Evolutionary conservation across 2,888 invertebrate species (phyloP), one percentile per base, ranked within the genome.

Genomic region (Syritta pipiens): DNA sequence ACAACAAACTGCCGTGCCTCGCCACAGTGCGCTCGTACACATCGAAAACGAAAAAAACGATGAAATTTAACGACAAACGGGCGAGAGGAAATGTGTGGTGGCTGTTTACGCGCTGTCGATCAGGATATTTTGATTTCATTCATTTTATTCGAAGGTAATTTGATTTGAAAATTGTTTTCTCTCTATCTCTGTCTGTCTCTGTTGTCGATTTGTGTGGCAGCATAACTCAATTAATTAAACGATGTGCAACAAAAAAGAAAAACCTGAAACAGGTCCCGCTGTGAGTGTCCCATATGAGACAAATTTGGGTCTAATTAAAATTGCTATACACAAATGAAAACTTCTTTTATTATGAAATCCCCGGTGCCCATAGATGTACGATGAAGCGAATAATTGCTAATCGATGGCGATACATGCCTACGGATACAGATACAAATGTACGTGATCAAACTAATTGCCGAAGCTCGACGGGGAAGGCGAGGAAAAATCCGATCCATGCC

Each of bases 231-330:
- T 79, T 68, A 79, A 74, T 79, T 79, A 72, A 74, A 62, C 57
- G 67, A 74, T 53, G 28, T 68, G 37, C 57, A 60, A 57, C 51
- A 67, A 67, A 72, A 67, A 46, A 14, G 9, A 17, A 32, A 60
- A 62, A 62, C 20, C 10, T 24, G 26, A 57, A 12, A 17, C 37
- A 48, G 19, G 32, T 55, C 74, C 62, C 75, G 46, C 75, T 37
- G 62, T 59, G 79, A 63, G 55, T 77, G 83, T 81, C 67, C 83
- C 69, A 82, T 71, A 81, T 82, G 72, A 53, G 69, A 81, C 81
- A 69, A 71, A 82, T 82, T 82, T 83, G 83, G 83, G 74, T 75
- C 81, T 83, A 82, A 83, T 83, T 83, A 83, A 83, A 83, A 83
- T 83, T 81, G 75, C 81, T 69, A 37, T 37, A 57, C 63, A 57